Percentiles rank a stretch among this genome's conserved stretches.
These are phyloP conservation scores for Ceratina australensis DNA, from an alignment of 1,140 invertebrate species.

Conservation along the genomic window DNA sequence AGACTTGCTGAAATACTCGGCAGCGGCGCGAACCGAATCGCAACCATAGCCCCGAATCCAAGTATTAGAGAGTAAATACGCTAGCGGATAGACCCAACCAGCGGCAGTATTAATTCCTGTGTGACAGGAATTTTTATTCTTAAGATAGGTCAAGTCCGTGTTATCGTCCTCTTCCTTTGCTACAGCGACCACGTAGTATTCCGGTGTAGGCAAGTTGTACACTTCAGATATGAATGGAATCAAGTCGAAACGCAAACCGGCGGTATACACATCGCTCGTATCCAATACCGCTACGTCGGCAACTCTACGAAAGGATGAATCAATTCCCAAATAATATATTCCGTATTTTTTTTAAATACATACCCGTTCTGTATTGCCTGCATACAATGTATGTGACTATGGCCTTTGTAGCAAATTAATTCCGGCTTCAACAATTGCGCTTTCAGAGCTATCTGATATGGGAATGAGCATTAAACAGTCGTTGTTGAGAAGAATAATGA, in stretches of 20 bases:
- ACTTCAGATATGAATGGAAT: slow-evolving; percentile 94
- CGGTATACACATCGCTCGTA: slow-evolving; percentile 96
- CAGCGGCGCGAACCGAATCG: slow-evolving; percentile 91
- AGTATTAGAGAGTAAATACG: slow-evolving; percentile 94
- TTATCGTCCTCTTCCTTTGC: slow-evolving; percentile 92
- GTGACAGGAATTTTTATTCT: slow-evolving; percentile 94
- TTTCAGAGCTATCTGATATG: slow-evolving; percentile 88
- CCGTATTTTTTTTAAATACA: slow-evolving; percentile 46
- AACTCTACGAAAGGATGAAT: slow-evolving; percentile 65
- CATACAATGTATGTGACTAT: slow-evolving; percentile 95
- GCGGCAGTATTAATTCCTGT: slow-evolving; percentile 94
- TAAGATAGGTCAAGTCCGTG: slow-evolving; percentile 93
- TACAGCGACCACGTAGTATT: slow-evolving; percentile 97
- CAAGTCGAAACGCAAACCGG: slow-evolving; percentile 88
- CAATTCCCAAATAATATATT: background rate
- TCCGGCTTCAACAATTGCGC: slow-evolving; percentile 94
- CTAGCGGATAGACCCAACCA: slow-evolving; percentile 97
- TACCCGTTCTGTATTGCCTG: slow-evolving; percentile 86
- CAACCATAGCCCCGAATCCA: slow-evolving; percentile 96
- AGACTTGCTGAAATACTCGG: slow-evolving; percentile 95
- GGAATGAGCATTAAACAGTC: background rate
- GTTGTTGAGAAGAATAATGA: no score
- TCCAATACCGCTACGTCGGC: slow-evolving; percentile 95
- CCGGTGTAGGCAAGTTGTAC: slow-evolving; percentile 90
- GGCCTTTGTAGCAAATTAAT: slow-evolving; percentile 91